Percentiles rank a stretch among this genome's conserved stretches.
Evolutionary conservation across 2,888 invertebrate species (phyloP).

Genomic region (Julus scandinavius): DNA sequence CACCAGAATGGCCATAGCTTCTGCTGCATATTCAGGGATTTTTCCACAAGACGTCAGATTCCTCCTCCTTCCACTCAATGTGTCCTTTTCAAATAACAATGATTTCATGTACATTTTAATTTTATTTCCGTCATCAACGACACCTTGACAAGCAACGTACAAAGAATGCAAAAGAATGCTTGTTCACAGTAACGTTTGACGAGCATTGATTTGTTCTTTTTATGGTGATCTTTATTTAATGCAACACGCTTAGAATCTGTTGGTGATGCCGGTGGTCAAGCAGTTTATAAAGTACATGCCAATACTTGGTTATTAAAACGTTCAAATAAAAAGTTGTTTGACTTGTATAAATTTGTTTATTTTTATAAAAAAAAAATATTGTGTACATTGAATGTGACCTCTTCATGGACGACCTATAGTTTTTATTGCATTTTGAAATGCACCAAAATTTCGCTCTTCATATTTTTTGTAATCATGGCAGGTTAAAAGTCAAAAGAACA

Average conservation of each 20-base stretch:
- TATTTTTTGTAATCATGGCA: no score
- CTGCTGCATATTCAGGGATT: conserved; percentile 43
- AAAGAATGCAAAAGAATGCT: conserved; percentile 15
- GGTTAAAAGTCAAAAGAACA: no score
- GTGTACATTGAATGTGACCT: no score
- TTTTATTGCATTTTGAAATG: no score
- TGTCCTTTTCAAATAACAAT: conserved; percentile 35
- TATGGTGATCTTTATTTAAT: conserved; percentile 3
- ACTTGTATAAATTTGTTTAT: not conserved
- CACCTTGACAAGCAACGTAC: conserved; percentile 29
- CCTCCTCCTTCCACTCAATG: conserved; percentile 36
- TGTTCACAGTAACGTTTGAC: not conserved
- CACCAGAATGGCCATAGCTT: not conserved
- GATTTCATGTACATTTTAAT: conserved; percentile 12
- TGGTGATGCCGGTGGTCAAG: not conserved
- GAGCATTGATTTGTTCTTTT: conserved; percentile 36
- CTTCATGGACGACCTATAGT: no score
- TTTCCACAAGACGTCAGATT: conserved; percentile 26
- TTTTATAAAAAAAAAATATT: no score
- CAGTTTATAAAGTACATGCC: not conserved
- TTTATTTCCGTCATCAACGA: not conserved
- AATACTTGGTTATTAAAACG: conserved; percentile 43
- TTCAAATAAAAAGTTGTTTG: not conserved
- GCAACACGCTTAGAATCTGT: conserved; percentile 8
- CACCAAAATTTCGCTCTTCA: no score